A percentile compares a stretch with the other conserved stretches of the same genome.
phyloP scores from a whole-genome alignment of 2,797 vertebrate species.

The Acipenser transmontanus region DNA sequence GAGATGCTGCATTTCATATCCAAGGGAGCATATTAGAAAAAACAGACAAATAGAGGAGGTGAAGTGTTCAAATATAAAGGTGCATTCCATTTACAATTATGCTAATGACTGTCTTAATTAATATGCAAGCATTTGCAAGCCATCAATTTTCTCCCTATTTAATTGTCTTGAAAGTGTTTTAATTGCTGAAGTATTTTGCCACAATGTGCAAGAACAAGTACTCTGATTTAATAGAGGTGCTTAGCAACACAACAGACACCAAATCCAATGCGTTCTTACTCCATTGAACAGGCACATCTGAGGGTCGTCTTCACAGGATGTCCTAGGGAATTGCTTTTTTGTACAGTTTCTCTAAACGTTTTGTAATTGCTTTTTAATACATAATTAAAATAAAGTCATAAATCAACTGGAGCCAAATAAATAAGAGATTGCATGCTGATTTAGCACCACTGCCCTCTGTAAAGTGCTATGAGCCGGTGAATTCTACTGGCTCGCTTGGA shows the following conservation, averaged over 20 bases:
- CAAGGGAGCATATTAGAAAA: too few relatives aligned
- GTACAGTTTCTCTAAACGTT: conserved; percentile 15
- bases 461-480: neutral
- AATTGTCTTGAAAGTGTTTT: conserved; percentile 53
- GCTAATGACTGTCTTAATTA: conserved; percentile 52
- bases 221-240: neutral
- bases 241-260: neutral
- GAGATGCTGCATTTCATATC: too few relatives aligned
- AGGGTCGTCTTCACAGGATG: neutral
- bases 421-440: conserved; percentile 1
- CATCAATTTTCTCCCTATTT: conserved; percentile 50
- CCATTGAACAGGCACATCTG: too few relatives aligned
- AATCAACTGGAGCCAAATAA: conserved; percentile 7
- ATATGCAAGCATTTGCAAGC: conserved; percentile 50
- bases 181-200: neutral
- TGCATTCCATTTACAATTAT: conserved; percentile 33
- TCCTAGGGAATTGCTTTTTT: neutral
- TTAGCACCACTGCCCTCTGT: conserved; percentile 2
- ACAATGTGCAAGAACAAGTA: neutral
- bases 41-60: too few relatives aligned
- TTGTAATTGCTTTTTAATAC: conserved; percentile 30
- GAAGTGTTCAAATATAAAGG: too few relatives aligned
- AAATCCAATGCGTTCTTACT: too few relatives aligned
- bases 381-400: conserved; percentile 28
- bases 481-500: neutral